A percentile compares a stretch with the other conserved stretches of the same genome.
Conservation (phyloP, 2,113 vertebrate species). For the Ochotona curzoniae region DNA sequence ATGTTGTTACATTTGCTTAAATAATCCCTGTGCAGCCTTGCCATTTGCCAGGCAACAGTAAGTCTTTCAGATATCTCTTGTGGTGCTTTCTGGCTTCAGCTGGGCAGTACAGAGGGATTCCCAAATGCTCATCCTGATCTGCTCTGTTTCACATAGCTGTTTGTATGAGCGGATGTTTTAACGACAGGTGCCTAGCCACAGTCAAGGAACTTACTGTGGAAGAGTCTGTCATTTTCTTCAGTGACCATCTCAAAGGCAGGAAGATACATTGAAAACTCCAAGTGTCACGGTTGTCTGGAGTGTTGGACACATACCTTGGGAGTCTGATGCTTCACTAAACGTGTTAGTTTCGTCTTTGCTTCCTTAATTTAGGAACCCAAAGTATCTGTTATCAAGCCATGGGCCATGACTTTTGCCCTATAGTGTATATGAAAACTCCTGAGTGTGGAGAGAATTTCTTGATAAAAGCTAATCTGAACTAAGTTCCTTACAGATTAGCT, state of each 20-base stretch:
- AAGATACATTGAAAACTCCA: not conserved
- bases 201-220: not conserved
- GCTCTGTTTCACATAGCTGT: not conserved
- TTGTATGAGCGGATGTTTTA: not conserved
- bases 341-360: not conserved
- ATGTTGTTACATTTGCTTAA: conserved; percentile 18
- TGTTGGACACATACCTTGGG: not conserved
- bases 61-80: conserved; percentile 15
- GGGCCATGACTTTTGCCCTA: not conserved
- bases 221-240: not conserved
- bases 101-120: not conserved
- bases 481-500: not conserved
- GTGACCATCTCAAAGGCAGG: not conserved
- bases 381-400: not conserved
- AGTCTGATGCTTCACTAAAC: not conserved
- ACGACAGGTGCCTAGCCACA: not conserved
- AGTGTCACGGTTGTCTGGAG: conserved; percentile 9
- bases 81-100: conserved; percentile 18
- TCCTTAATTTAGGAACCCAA: not conserved
- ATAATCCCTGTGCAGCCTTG: not conserved
- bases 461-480: not conserved
- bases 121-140: not conserved
- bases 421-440: not conserved
- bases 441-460: not conserved
- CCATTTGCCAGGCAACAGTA: not conserved